These are phyloP conservation scores for Drosophila parthenogenetica DNA, from an alignment of 2,888 invertebrate genomes.

Conservation along the genomic window DNA sequence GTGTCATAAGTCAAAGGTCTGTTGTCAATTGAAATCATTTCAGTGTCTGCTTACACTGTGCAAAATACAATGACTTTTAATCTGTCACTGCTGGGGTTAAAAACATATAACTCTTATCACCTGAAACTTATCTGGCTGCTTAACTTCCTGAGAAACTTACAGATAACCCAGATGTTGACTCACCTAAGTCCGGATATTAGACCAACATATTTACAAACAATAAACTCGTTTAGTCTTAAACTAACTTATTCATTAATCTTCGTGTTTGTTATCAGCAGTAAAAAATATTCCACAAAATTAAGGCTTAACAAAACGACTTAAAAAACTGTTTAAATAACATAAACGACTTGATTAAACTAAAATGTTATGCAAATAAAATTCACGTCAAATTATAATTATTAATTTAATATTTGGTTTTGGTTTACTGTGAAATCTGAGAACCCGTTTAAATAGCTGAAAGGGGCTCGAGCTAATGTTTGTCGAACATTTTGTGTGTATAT, in stretches of 20 bases:
- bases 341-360: not conserved
- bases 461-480: slow-evolving; percentile 1
- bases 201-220: not conserved
- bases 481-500: not conserved
- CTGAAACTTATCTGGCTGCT: slow-evolving; percentile 1
- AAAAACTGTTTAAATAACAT: not conserved
- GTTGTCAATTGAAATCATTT: slow-evolving; percentile 27
- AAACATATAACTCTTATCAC: slow-evolving; percentile 29
- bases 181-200: not conserved
- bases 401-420: not conserved
- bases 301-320: too few species aligned
- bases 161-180: not conserved
- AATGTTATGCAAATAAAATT: not conserved
- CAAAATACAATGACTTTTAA: not conserved
- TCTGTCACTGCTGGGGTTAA: slow-evolving; percentile 9
- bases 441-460: slow-evolving; percentile 7
- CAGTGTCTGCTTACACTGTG: slow-evolving; percentile 22
- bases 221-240: too few species aligned
- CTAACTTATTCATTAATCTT: too few species aligned
- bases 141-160: slow-evolving; percentile 5
- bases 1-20: slow-evolving; percentile 51
- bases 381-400: not conserved
- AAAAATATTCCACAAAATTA: not conserved
- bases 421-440: slow-evolving; percentile 6
- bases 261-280: not conserved